phyloP scores from a whole-genome alignment of 2,113 vertebrate genomes.

The Platichthys flesus region DNA sequence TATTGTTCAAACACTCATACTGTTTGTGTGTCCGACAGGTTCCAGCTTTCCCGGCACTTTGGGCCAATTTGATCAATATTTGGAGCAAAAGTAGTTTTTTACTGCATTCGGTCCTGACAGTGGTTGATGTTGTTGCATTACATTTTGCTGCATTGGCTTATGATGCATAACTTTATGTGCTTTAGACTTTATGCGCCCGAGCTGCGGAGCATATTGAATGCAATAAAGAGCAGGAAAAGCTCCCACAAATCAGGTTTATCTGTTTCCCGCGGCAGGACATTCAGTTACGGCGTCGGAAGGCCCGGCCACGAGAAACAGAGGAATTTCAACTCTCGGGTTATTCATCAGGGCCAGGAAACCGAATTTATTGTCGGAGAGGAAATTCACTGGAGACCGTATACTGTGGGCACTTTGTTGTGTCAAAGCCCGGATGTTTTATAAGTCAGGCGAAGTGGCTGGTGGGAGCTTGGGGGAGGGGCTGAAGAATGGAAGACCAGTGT shows the following conservation, averaged over 20 bases:
- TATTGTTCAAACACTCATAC: conserved; percentile 36
- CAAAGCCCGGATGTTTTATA: conserved; percentile 30
- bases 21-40: conserved; percentile 6
- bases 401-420: conserved; percentile 38
- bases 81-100: conserved; percentile 25
- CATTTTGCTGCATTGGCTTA: conserved; percentile 21
- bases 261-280: conserved; percentile 48
- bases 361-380: conserved; percentile 59
- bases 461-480: conserved; percentile 21
- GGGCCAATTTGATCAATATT: conserved; percentile 42
- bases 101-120: conserved; percentile 10
- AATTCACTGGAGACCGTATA: conserved; percentile 46
- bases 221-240: conserved; percentile 46
- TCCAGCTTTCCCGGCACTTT: conserved; percentile 27
- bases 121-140: conserved; percentile 23
- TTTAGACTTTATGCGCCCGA: conserved; percentile 24
- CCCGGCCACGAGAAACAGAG: conserved; percentile 36
- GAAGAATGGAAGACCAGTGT: conserved; percentile 28
- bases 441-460: conserved; percentile 43
- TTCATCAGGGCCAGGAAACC: conserved; percentile 66
- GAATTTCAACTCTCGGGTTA: conserved; percentile 36
- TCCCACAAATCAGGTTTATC: conserved; percentile 68
- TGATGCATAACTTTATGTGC: conserved; percentile 43
- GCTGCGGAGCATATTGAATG: conserved; percentile 36
- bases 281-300: conserved; percentile 16